Percentiles rank a stretch among this genome's conserved stretches.
These are phyloP conservation scores for Hypena proboscidalis DNA, from an alignment of 2,888 invertebrate genomes.

Conservation along the genomic window DNA sequence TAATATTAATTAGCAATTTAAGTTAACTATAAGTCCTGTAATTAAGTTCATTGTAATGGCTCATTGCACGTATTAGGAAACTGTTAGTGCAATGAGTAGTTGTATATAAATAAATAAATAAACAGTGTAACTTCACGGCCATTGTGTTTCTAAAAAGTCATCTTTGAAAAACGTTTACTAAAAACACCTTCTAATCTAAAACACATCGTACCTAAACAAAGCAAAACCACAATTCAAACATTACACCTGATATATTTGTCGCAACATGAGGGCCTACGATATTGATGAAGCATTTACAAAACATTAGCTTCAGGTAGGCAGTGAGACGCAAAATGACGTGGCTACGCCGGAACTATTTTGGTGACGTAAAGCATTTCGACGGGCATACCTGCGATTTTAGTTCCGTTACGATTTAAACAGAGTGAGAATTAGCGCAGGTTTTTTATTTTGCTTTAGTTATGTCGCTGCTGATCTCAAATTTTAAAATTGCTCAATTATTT, in stretches of 20 bases:
- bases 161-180: background rate
- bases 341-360: slow-evolving; percentile 46
- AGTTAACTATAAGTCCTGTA: no score
- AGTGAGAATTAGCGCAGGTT: no score
- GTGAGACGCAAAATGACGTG: slow-evolving; percentile 35
- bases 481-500: no score
- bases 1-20: no score
- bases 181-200: slow-evolving; percentile 4
- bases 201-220: slow-evolving; percentile 10
- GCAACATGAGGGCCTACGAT: slow-evolving; percentile 32
- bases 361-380: slow-evolving; percentile 1
- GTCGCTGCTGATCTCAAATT: no score
- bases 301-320: slow-evolving; percentile 49
- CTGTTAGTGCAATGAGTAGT: no score
- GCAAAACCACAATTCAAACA: slow-evolving; percentile 22
- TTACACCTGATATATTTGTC: slow-evolving; percentile 34
- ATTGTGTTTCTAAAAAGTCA: background rate
- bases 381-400: slow-evolving; percentile 5
- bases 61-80: no score
- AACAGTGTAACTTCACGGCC: no score
- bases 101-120: no score
- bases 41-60: no score
- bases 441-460: no score
- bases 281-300: slow-evolving; percentile 50
- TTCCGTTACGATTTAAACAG: background rate